Base-by-base conservation (phyloP, 2,888 invertebrate species). In the Lasioglossum malachurum region DNA sequence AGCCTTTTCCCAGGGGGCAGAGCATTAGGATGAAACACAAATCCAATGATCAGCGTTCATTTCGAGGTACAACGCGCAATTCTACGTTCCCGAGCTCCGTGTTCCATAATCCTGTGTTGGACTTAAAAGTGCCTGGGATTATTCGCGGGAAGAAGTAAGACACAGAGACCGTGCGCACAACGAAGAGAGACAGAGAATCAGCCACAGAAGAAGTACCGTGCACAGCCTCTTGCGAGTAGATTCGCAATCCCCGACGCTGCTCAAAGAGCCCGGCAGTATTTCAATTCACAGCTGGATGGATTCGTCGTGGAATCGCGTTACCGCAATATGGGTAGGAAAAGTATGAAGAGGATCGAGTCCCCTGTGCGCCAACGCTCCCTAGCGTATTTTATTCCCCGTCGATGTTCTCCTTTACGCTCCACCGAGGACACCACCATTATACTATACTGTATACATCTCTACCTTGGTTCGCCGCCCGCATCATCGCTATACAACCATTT, bases 341-440 rank as follows among this genome's bases (percentile, higher is more conserved):
- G 67, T 35, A 67, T 14, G 81, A 77, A 71, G 71, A 67, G 60
- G 31, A 67, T 35, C 35, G 67, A 67, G 67, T 67, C 67, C 35
- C 35, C 67, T 35, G 35, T 19, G 67, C 35, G 67, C 23, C 53
- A 23, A 23, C 49, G 7, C 49, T 19, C 53, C 8, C 53, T 53
- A 67, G 67, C 31, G 67, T 67, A 67, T 67, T 67, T 67, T 67
- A 67, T 67, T 67, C 67, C 67, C 19, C 60, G 27, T 60, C 60
- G 60, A 60, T 60, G 60, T 74, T 83, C 83, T 78, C 23, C n/a
- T 41, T n/a, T 72, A n/a, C 27, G 72, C n/a, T 44, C 44, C 12
- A n/a, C 31, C 67, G 35, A 19, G 67, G 23, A 69, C 38, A 27
- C 16, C 23, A 0, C 31, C 35, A 82, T 76, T 74, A 73, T 83